A percentile compares a stretch with the other conserved stretches of the same genome.
phyloP scores from a whole-genome alignment of 2,888 invertebrate genomes.

The Actias luna region DNA sequence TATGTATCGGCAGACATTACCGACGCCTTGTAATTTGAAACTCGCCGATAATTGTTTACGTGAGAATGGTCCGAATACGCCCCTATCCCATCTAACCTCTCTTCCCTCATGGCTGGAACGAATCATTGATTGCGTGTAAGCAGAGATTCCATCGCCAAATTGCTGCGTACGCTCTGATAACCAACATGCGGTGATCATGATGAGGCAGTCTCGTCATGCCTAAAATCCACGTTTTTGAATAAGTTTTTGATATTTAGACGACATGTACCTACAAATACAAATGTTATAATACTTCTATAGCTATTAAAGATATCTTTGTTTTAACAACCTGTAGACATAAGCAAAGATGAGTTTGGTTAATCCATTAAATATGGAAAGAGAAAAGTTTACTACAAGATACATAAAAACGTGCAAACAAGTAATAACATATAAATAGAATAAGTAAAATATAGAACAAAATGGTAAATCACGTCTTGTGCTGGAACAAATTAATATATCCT shows the following conservation, averaged over 20 bases:
- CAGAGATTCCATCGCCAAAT: constrained; percentile 71
- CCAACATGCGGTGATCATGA: constrained; percentile 28
- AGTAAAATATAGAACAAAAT: too few species aligned
- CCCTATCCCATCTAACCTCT: constrained; percentile 36
- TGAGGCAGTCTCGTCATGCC: constrained; percentile 23
- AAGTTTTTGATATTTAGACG: neutral
- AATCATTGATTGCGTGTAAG: constrained; percentile 76
- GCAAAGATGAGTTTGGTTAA: too few species aligned
- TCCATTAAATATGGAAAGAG: too few species aligned
- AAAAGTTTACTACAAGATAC: too few species aligned
- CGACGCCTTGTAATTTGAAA: constrained; percentile 81
- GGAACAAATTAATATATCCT: too few species aligned
- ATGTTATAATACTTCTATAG: neutral
- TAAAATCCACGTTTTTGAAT: constrained; percentile 27
- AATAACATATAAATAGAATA: too few species aligned
- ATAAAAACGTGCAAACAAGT: too few species aligned
- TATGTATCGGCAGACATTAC: constrained; percentile 73
- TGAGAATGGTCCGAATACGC: constrained; percentile 67
- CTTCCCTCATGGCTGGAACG: constrained; percentile 57
- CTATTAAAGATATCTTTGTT: neutral
- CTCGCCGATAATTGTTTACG: constrained; percentile 80
- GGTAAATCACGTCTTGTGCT: too few species aligned
- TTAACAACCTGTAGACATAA: too few species aligned
- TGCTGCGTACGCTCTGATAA: constrained; percentile 61
- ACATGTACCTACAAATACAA: neutral